A percentile compares a stretch with the other conserved stretches of the same genome.
These are phyloP conservation scores for Apotomis capreana DNA, from an alignment of 2,888 invertebrate genomes.

Conservation along the genomic window DNA sequence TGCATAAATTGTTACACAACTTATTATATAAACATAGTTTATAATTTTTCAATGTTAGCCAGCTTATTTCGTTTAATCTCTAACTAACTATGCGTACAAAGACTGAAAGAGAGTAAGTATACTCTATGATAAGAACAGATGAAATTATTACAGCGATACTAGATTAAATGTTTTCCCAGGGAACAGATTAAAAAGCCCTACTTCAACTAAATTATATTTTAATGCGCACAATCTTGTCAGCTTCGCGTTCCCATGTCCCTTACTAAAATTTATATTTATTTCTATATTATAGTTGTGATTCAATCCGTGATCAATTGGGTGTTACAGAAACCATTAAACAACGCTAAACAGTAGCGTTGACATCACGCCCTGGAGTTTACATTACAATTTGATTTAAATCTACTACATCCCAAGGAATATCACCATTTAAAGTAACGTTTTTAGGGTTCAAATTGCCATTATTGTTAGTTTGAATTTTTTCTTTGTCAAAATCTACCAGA, in stretches of 20 bases:
- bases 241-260: slow-evolving; percentile 62
- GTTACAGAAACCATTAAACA: slow-evolving; percentile 80
- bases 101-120: no score
- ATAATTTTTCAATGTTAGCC: no score
- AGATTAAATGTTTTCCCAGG: slow-evolving; percentile 17
- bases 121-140: no score
- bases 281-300: slow-evolving; percentile 58
- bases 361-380: slow-evolving; percentile 74
- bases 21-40: no score
- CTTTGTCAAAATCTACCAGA: slow-evolving; percentile 54
- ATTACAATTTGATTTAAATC: slow-evolving; percentile 67
- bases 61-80: no score
- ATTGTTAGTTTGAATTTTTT: slow-evolving; percentile 46
- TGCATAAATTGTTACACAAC: no score
- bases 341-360: slow-evolving; percentile 64
- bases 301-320: slow-evolving; percentile 78
- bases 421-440: slow-evolving; percentile 43
- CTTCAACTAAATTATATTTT: slow-evolving; percentile 50
- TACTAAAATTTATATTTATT: slow-evolving; percentile 59
- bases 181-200: slow-evolving; percentile 11
- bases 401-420: slow-evolving; percentile 37
- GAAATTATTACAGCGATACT: no score
- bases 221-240: slow-evolving; percentile 59
- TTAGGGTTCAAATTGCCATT: slow-evolving; percentile 10
- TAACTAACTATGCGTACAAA: no score